These are phyloP conservation scores for Athalia rosae DNA, from an alignment of 2,888 invertebrate species.

Conservation along the genomic window DNA sequence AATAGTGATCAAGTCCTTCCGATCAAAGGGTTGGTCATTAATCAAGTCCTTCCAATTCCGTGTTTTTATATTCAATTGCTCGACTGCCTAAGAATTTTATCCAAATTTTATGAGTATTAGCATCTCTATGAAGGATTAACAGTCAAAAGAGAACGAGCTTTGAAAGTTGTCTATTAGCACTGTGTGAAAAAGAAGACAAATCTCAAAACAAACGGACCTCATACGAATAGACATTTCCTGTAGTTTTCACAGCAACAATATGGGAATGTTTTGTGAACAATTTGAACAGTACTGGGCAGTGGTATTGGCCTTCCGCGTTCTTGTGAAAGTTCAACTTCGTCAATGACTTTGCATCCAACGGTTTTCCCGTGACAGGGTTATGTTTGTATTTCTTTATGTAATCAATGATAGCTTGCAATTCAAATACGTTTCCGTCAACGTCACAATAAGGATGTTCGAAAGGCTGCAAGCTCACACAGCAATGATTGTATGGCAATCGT, in stretches of 20 bases:
- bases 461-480: conserved; percentile 93
- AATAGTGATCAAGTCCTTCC: conserved; percentile 93
- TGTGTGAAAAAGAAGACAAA: too few species aligned
- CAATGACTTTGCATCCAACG: conserved; percentile 87
- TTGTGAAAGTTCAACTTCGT: conserved; percentile 92
- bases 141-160: background rate
- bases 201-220: conserved; percentile 74
- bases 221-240: conserved; percentile 96
- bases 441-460: conserved; percentile 96
- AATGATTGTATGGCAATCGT: conserved; percentile 94
- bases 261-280: conserved; percentile 95
- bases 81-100: conserved; percentile 80
- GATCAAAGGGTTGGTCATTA: conserved; percentile 89
- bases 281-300: conserved; percentile 96
- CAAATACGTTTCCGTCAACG: conserved; percentile 93
- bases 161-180: too few species aligned
- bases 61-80: conserved; percentile 95
- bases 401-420: conserved; percentile 89
- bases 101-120: background rate
- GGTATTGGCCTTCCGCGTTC: conserved; percentile 88
- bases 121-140: background rate
- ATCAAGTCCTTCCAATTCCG: conserved; percentile 96
- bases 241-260: conserved; percentile 91
- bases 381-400: conserved; percentile 93
- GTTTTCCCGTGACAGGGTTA: conserved; percentile 95